These are phyloP conservation scores for Arothron firmamentum DNA, from an alignment of 2,113 vertebrate species.

Conservation along the genomic window DNA sequence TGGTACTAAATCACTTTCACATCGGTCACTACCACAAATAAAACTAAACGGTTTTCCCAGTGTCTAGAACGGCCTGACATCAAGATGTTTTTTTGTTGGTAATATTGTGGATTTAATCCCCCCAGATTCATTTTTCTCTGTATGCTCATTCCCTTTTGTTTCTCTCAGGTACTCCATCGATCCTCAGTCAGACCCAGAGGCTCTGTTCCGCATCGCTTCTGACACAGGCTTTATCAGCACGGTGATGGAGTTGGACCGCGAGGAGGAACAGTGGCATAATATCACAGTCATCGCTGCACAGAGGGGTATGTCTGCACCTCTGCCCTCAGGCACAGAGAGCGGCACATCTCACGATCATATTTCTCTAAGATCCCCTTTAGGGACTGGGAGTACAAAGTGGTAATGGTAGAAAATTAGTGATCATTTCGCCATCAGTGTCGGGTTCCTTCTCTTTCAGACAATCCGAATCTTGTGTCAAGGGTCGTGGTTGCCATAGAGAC, in stretches of 20 bases:
- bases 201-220: slow-evolving; percentile 83
- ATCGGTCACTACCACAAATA: no score
- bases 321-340: slow-evolving; percentile 12
- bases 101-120: no score
- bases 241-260: slow-evolving; percentile 81
- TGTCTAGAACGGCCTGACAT: no score
- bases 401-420: slow-evolving; percentile 11
- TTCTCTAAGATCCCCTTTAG: slow-evolving; percentile 21
- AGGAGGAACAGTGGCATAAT: slow-evolving; percentile 83
- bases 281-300: slow-evolving; percentile 86
- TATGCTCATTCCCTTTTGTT: background rate
- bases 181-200: slow-evolving; percentile 82
- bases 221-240: slow-evolving; percentile 82
- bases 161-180: slow-evolving; percentile 82
- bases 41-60: no score
- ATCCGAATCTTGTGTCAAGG: slow-evolving; percentile 80
- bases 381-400: slow-evolving; percentile 15
- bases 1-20: no score
- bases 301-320: slow-evolving; percentile 74
- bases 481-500: slow-evolving; percentile 84
- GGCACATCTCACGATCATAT: slow-evolving; percentile 30
- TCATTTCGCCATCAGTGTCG: slow-evolving; percentile 28
- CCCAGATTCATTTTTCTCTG: background rate
- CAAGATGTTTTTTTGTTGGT: no score
- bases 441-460: slow-evolving; percentile 71